Evolutionary conservation across 2,888 invertebrate species (phyloP).

Genomic region (Gonocerus acuteangulatus): DNA sequence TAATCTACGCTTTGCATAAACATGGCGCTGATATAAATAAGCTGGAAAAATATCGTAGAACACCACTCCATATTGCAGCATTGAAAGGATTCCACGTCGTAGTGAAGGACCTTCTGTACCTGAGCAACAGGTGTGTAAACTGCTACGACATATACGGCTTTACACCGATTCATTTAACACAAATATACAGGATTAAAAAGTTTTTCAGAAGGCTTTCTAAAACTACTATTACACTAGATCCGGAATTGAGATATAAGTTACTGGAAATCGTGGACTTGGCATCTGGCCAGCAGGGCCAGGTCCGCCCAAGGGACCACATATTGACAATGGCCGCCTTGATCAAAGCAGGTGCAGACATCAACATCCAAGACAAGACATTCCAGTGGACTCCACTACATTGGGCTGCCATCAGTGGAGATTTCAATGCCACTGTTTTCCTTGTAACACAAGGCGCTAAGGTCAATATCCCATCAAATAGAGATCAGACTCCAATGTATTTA

Average conservation of each 20-base stretch:
- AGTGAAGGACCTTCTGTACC: not conserved
- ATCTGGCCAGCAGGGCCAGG: not conserved
- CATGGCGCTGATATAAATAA: not conserved
- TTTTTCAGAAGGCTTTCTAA: too few relatives aligned
- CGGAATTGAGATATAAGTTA: not conserved
- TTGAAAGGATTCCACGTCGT: not conserved
- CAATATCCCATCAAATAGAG: not conserved
- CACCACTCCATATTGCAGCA: not conserved
- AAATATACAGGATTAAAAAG: not conserved
- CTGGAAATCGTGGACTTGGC: not conserved
- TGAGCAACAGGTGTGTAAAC: not conserved
- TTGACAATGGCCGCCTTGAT: not conserved
- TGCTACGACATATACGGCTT: too few relatives aligned
- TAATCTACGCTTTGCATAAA: not conserved
- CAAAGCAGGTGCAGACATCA: not conserved
- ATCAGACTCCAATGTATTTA: not conserved
- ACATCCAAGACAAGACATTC: slow-evolving; percentile 1
- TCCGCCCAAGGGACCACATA: not conserved
- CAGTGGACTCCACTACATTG: not conserved
- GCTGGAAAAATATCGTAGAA: not conserved
- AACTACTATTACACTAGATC: too few relatives aligned
- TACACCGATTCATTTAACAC: too few relatives aligned
- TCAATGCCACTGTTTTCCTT: not conserved
- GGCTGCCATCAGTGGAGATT: not conserved
- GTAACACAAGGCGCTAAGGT: not conserved